Evolutionary conservation across 1,140 invertebrate species (phyloP), one percentile per base, ranked within the genome.

Genomic region (Vollenhovia emeryi): DNA sequence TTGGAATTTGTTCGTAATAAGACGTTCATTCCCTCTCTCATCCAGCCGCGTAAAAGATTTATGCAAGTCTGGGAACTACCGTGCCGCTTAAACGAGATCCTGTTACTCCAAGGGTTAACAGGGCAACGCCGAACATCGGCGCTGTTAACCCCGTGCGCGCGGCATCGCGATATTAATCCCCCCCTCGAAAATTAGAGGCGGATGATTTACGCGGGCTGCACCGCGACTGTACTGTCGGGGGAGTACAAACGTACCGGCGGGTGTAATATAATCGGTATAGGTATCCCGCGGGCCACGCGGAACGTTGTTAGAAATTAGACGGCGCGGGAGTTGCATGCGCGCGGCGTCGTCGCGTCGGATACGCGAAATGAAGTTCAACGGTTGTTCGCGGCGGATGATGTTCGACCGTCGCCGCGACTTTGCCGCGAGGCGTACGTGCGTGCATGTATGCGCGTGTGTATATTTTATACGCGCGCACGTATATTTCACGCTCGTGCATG

Each of bases 251-350:
- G 66, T 48, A 43, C 50, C 50, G 48, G 50, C 48, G 36, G 50
- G 50, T 82, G 30, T 55, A 57, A 73, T 82, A 82, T 82, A 82
- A 82, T 82, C 78, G 78, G 33, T 40, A 73, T 71, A 9, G n/a
- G 66, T 82, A 82, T 82, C 64, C 78, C 78, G 50, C 68, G 78
- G 66, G 40, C 66, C 27, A n/a, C n/a, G n/a, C n/a, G n/a, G 50
- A 71, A 71, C 36, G 78, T 43, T 55, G 59, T 82, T 73, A 82
- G 78, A 82, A 82, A 82, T 82, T 82, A 82, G 24, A 57, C 50
- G 27, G 24, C 30, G n/a, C 36, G 50, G 36, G 66, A 82, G 78
- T 59, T 73, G 40, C 18, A 57, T 36, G 48, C 24, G 4, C 30
- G 5, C 21, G n/a, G n/a, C n/a, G n/a, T n/a, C 33, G 45, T 40